Evolutionary conservation across 2,797 vertebrate species (phyloP), one percentile per base, ranked within the genome.

Genomic region (Dendrocincla tyrannina): DNA sequence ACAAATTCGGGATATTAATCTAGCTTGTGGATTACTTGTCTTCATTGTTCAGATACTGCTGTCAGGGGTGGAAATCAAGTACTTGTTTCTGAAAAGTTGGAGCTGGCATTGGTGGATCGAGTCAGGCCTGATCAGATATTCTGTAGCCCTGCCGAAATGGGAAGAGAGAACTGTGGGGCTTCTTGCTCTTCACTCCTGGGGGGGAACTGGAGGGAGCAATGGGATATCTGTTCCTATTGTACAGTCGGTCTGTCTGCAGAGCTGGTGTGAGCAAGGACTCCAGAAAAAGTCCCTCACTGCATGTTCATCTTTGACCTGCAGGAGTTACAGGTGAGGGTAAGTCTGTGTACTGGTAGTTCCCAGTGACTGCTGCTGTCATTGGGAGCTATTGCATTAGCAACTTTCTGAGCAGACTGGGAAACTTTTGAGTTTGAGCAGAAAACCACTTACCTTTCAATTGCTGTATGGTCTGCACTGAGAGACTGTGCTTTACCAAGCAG

Each of bases 281-380:
- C 11, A 30, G 32, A 44, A 72, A 7, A 41, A 55, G 23, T 37
- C 53, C 4, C 7, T 86, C 11, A 2, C 32, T 79, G 8, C 3
- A 1, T 13, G 8, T 59, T 58, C 62, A 56, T 60, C 25, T 66
- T 72, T 59, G 64, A 53, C 33, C 22, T 0, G 3, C 11, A 19
- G 11, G 17, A 44, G 35, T 50, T 77, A 6, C 4, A 42, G 37
- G 15, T 53, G 42, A 80, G 64, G 33, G 4, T 33, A 13, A 28
- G 16, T 52, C 28, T 76, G 2, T 15, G 39, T 55, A 4, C 41
- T 30, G 17, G 15, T 7, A 10, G 17, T 30, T 95, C 60, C 59
- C 0, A 0, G 23, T 35, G 41, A 13, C 14, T 58, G 32, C 10
- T 1, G 3, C 79, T 70, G 25, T 49, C 58, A 4, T 16, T 27